phyloP scores from a whole-genome alignment of 2,888 invertebrate species.

The Leuctra nigra region DNA sequence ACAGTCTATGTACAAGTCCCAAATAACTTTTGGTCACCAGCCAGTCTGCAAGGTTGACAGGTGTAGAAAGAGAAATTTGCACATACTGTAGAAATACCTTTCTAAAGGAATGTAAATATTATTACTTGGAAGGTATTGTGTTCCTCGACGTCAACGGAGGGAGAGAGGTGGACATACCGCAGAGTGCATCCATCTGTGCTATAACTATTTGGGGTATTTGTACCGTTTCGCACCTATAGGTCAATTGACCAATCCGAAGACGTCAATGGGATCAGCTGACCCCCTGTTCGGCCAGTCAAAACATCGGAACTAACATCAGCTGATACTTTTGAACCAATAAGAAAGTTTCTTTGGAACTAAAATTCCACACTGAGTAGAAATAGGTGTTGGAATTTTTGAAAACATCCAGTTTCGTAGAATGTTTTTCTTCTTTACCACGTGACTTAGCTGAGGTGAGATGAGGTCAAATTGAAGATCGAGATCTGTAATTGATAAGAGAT shows the following conservation, averaged over 20 bases:
- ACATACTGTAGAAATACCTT: slow-evolving; percentile 6
- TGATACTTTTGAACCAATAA: background rate
- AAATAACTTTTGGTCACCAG: no score
- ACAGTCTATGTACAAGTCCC: no score
- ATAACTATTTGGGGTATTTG: slow-evolving; percentile 2
- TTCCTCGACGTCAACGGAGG: background rate
- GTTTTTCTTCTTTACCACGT: no score
- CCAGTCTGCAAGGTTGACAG: background rate
- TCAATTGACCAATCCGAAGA: slow-evolving; percentile 1
- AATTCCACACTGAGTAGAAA: no score
- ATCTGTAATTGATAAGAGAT: no score
- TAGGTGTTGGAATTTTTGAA: background rate
- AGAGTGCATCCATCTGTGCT: background rate
- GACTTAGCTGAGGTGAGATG: no score
- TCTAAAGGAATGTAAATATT: slow-evolving; percentile 14
- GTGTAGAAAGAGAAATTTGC: slow-evolving; percentile 8
- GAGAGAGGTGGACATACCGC: slow-evolving; percentile 1
- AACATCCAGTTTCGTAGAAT: background rate
- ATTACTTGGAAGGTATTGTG: background rate
- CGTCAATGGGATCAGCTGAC: background rate
- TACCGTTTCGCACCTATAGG: background rate
- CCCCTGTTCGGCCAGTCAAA: slow-evolving; percentile 1
- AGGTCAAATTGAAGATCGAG: no score
- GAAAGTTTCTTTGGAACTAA: background rate
- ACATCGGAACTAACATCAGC: slow-evolving; percentile 4